A percentile compares a stretch with the other conserved stretches of the same genome.
Evolutionary conservation across 2,797 vertebrate genomes (phyloP).

Genomic region (Lutra lutra): DNA sequence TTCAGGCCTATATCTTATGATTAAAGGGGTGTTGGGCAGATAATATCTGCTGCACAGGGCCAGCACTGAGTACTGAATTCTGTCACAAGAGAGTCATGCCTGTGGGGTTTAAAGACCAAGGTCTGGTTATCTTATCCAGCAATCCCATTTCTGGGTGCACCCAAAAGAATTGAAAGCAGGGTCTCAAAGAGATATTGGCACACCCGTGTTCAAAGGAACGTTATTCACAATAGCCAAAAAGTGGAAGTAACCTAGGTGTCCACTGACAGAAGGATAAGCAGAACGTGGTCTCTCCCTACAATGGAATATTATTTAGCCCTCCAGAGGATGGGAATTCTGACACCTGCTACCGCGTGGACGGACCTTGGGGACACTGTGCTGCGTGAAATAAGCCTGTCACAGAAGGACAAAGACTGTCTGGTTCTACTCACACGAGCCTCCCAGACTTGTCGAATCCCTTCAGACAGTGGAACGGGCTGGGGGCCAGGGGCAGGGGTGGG

Average conservation of each 20-base stretch:
- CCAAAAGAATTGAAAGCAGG: neutral
- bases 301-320: accelerated
- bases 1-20: neutral
- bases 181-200: neutral
- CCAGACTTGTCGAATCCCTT: neutral
- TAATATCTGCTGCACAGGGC: neutral
- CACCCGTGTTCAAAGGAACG: no score
- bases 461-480: neutral
- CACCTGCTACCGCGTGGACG: accelerated
- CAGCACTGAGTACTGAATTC: neutral
- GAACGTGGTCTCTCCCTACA: no score
- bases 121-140: neutral
- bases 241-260: neutral
- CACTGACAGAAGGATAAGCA: neutral
- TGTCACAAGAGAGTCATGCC: accelerated
- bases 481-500: accelerated
- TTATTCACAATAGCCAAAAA: neutral
- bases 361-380: neutral
- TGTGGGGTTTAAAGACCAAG: no score
- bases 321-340: neutral
- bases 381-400: neutral
- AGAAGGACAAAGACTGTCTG: accelerated
- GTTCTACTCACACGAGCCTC: accelerated
- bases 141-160: neutral
- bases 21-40: no score